Base-by-base conservation (phyloP, 2,113 vertebrate genomes). In the Paradoxurus hermaphroditus region DNA sequence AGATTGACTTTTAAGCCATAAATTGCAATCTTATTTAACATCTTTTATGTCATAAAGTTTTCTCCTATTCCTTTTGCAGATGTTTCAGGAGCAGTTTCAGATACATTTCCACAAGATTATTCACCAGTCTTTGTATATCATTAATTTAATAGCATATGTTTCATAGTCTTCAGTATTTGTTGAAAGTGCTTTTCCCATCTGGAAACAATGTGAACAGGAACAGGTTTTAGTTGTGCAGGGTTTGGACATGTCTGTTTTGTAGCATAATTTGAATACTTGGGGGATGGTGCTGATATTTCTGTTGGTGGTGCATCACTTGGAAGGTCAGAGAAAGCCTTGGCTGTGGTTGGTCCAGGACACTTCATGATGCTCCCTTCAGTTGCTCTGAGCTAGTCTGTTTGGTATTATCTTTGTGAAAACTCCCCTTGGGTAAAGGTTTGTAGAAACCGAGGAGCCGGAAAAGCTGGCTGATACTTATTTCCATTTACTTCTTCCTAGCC, bases 401-500 rank as follows among this genome's bases (percentile, higher is more conserved):
- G 18, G 19, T 51, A 11, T 34, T 68, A 6, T 59, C 65, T 82
- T 81, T 90, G 34, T 90, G 88, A 41, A 85, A 85, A 36, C 34
- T 95, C 39, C 49, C 11, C 25, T 81, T 86, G 46, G 16, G 25
- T 9, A 44, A 5, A n/a, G 19, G 25, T 86, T 94, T 68, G 2
- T 70, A 25, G 78, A 86, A 81, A 51, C 18, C 39, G 49, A 92
- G 44, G 44, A 16, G 2, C 25, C 15, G 15, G 44, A 13, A 82
- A 72, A 81, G 27, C 62, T 85, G 44, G 9, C 75, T 77, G 73
- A 91, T 93, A 49, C 0, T 51, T 90, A 88, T 75, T 86, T 95
- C 39, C 44, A 6, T 83, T 86, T 96, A 0, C 77, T 95, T 63
- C 1, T 63, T 97, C 93, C 93, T 99, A 99, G 99, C 99, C 99